These are phyloP conservation scores for Mormyrus hasselquistii DNA, from an alignment of 2,797 vertebrate genomes.

Conservation along the genomic window DNA sequence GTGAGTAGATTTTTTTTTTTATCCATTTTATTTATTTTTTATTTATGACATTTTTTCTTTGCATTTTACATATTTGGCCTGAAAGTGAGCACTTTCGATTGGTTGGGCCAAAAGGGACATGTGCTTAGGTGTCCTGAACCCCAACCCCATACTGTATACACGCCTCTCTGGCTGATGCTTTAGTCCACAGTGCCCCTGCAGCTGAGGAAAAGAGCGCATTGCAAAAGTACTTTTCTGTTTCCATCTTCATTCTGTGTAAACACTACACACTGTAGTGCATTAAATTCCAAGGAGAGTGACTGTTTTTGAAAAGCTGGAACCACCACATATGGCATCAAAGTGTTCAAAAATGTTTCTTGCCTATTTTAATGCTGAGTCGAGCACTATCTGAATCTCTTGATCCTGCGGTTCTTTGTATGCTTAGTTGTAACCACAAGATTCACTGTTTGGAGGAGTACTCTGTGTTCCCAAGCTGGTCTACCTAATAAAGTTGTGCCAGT, in stretches of 20 bases:
- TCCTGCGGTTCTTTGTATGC: not conserved
- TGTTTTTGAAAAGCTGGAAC: not conserved
- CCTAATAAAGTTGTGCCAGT: not conserved
- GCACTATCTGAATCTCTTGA: not conserved
- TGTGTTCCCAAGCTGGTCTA: not conserved
- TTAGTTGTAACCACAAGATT: not conserved
- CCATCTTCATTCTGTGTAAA: not conserved
- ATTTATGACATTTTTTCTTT: not conserved
- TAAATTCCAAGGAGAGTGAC: not conserved
- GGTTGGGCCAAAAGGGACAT: not conserved
- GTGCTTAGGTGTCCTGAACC: not conserved
- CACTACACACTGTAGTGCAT: not conserved
- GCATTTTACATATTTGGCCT: not conserved
- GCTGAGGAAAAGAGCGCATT: not conserved
- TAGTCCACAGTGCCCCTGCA: not conserved
- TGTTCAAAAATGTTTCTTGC: not conserved
- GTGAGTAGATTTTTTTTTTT: not conserved
- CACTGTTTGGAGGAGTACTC: not conserved
- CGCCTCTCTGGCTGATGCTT: not conserved
- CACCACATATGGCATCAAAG: not conserved
- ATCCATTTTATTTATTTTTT: not conserved
- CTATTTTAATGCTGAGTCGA: not conserved
- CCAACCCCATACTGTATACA: not conserved
- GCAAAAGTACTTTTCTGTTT: not conserved
- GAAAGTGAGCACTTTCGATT: not conserved